phyloP scores from a whole-genome alignment of 1,140 invertebrate genomes.

The Ceratina japonica region DNA sequence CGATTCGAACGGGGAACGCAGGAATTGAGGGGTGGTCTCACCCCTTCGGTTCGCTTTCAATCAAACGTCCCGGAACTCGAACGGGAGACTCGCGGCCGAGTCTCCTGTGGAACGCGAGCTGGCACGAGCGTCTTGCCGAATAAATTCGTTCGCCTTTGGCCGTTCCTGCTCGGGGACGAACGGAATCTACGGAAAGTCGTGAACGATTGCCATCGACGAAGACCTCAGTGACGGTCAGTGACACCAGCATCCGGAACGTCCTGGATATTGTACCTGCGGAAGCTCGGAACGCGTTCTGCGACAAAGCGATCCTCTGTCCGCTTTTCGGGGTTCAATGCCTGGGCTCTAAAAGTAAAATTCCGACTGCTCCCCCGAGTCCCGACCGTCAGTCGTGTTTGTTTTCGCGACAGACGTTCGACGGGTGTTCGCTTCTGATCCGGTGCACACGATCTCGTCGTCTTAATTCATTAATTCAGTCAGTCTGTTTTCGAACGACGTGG shows the following conservation, averaged over 20 bases:
- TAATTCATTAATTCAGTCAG: too few species aligned
- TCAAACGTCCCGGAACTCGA: slow-evolving; percentile 5
- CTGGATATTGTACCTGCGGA: slow-evolving; percentile 34
- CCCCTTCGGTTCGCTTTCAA: slow-evolving; percentile 2
- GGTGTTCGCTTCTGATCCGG: background rate
- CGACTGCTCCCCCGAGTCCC: background rate
- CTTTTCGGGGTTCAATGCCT: slow-evolving; percentile 21
- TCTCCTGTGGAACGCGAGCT: slow-evolving; percentile 1
- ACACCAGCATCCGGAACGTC: slow-evolving; percentile 35
- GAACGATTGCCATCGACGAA: slow-evolving; percentile 6
- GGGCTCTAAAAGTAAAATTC: slow-evolving; percentile 43
- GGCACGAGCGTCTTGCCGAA: slow-evolving; percentile 19
- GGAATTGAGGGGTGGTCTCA: background rate
- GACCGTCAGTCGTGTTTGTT: too few species aligned
- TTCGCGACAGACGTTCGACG: background rate
- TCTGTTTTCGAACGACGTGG: too few species aligned
- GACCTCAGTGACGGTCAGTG: slow-evolving; percentile 5
- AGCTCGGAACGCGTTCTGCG: background rate
- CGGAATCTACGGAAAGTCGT: slow-evolving; percentile 19
- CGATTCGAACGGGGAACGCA: background rate
- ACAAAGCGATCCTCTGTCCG: slow-evolving; percentile 26
- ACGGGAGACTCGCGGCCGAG: too few species aligned
- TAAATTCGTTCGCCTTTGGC: slow-evolving; percentile 21
- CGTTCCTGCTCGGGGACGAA: background rate
- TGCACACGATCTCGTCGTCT: too few species aligned